A percentile compares a stretch with the other conserved stretches of the same genome.
Evolutionary conservation across 2,113 vertebrate species (phyloP).

Genomic region (Crotophaga sulcirostris): DNA sequence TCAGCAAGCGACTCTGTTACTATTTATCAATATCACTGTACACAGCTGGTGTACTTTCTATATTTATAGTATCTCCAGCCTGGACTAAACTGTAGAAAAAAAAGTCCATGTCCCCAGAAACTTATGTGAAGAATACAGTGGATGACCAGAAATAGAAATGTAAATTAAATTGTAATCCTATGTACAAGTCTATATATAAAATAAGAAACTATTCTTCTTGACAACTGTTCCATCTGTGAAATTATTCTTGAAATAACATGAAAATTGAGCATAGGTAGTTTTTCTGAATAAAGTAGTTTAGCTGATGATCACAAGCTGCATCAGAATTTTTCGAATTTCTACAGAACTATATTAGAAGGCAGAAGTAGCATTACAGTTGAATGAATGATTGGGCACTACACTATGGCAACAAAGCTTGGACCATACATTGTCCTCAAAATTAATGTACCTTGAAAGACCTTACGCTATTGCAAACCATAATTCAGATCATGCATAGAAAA

Average conservation of each 20-base stretch:
- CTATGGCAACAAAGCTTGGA: not conserved
- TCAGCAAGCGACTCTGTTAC: not conserved
- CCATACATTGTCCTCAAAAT: not conserved
- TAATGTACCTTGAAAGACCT: not conserved
- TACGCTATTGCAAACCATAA: not conserved
- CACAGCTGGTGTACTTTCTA: not conserved
- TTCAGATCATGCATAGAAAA: not conserved
- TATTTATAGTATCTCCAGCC: not conserved
- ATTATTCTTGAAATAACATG: not conserved
- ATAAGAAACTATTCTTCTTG: not conserved
- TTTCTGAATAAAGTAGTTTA: not conserved
- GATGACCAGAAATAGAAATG: not conserved
- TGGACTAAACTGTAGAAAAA: not conserved
- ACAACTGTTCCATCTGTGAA: not conserved
- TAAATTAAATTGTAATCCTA: not conserved
- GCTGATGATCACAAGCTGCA: not conserved
- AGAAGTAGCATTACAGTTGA: not conserved
- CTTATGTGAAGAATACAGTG: not conserved
- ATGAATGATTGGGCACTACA: not conserved
- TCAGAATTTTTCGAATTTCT: not conserved
- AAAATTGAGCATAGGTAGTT: not conserved
- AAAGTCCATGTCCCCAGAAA: not conserved
- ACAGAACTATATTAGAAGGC: not conserved
- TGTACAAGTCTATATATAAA: not conserved
- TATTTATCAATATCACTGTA: not conserved